phyloP scores from a whole-genome alignment of 2,888 invertebrate genomes.

The Heliconius charithonia region DNA sequence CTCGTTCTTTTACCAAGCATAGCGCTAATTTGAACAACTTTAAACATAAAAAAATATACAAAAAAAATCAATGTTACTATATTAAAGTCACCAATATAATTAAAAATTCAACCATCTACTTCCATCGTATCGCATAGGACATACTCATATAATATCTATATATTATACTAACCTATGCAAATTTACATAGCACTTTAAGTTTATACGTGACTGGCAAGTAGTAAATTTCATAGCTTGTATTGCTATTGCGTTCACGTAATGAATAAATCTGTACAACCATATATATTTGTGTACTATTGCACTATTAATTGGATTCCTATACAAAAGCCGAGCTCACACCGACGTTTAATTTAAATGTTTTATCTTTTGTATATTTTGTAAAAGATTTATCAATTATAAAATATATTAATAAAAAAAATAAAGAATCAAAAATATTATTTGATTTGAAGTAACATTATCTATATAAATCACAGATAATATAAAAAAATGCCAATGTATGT shows the following conservation, averaged over 20 bases:
- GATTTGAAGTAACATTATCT: no score
- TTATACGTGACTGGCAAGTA: constrained; percentile 23
- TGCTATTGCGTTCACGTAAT: constrained; percentile 18
- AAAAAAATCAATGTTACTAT: neutral
- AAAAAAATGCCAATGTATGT: no score
- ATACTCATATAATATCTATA: neutral
- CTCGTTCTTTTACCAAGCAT: no score
- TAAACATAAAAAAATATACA: no score
- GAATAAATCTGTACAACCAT: constrained; percentile 23
- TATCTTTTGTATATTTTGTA: neutral
- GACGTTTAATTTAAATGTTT: neutral
- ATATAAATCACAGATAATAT: no score
- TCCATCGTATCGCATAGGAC: neutral
- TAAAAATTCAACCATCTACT: neutral
- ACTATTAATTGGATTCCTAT: constrained; percentile 15
- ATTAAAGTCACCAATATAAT: neutral
- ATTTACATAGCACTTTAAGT: constrained; percentile 12
- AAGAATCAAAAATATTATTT: no score
- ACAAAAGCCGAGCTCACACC: constrained; percentile 33
- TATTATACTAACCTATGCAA: constrained; percentile 15
- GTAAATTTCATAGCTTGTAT: constrained; percentile 1
- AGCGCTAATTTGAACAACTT: no score
- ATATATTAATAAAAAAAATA: no score
- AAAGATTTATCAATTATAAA: no score
- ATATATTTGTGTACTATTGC: constrained; percentile 15